phyloP scores from a whole-genome alignment of 1,140 invertebrate species.

The Bathynomus jamesi region DNA sequence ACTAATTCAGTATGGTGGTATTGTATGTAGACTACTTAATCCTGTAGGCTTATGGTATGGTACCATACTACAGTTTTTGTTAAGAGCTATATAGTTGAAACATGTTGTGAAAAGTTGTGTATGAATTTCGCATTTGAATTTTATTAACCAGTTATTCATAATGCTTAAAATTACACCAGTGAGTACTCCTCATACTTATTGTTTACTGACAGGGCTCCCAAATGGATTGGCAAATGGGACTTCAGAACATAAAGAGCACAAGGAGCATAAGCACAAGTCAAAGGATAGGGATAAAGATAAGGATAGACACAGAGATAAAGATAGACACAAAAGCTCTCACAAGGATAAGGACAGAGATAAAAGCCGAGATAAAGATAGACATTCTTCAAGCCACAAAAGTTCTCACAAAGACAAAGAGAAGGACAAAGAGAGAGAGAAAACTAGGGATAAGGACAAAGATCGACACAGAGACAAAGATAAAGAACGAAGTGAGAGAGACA shows the following conservation, averaged over 20 bases:
- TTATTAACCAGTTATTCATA: neutral
- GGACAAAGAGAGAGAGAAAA: conserved; percentile 44
- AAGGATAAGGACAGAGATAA: conserved; percentile 49
- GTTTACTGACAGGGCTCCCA: conserved; percentile 26
- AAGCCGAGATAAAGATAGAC: conserved; percentile 41
- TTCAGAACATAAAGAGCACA: conserved; percentile 32
- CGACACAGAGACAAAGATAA: conserved; percentile 44
- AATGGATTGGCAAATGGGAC: conserved; percentile 34
- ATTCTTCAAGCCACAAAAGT: conserved; percentile 42
- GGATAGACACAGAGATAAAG: conserved; percentile 50
- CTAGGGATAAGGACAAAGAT: conserved; percentile 34
- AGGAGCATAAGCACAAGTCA: conserved; percentile 34
- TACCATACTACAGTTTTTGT: neutral
- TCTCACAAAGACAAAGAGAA: conserved; percentile 38
- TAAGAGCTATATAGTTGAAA: neutral
- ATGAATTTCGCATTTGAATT: neutral
- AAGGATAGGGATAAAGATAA: conserved; percentile 38
- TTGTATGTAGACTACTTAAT: neutral
- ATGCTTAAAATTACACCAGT: neutral
- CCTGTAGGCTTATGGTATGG: neutral
- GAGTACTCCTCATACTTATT: no score
- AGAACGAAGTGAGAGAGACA: conserved; percentile 11
- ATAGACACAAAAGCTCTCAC: conserved; percentile 39
- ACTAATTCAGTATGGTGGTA: neutral
- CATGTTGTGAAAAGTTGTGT: no score